A percentile compares a stretch with the other conserved stretches of the same genome.
phyloP scores from a whole-genome alignment of 2,113 vertebrate species.

The Mobula hypostoma region DNA sequence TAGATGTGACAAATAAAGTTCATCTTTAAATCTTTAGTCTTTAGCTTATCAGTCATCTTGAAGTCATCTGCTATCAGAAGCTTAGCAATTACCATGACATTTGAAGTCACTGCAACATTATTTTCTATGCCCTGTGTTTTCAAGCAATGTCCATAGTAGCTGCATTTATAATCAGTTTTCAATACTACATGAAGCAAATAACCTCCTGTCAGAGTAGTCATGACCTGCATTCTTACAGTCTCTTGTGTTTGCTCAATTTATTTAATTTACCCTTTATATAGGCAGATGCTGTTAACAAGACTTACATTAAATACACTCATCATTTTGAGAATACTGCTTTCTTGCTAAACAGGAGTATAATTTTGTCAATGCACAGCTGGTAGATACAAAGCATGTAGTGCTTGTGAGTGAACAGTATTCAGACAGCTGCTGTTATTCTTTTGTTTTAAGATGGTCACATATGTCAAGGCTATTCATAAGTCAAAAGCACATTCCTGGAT shows the following conservation, averaged over 20 bases:
- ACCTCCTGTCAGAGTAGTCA: not conserved
- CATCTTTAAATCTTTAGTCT: too few relatives aligned
- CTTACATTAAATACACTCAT: not conserved
- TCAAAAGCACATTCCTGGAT: not conserved
- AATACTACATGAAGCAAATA: not conserved
- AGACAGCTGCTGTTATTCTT: not conserved
- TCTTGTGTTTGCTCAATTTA: not conserved
- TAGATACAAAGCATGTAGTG: not conserved
- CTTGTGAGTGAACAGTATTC: not conserved
- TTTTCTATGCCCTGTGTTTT: not conserved
- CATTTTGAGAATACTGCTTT: not conserved
- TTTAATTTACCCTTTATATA: not conserved
- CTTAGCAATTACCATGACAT: not conserved
- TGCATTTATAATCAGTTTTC: not conserved
- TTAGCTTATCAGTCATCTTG: not conserved
- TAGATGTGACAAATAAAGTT: too few relatives aligned
- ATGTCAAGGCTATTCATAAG: not conserved
- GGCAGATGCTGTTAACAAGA: not conserved
- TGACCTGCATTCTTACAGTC: too few relatives aligned
- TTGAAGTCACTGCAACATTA: not conserved
- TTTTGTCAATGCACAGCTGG: not conserved
- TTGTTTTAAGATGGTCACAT: not conserved
- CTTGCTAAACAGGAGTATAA: not conserved
- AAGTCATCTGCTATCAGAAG: not conserved
- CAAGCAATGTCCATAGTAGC: not conserved